Evolutionary conservation across 1,140 invertebrate genomes (phyloP).

Genomic region (Drosophila grimshawi): DNA sequence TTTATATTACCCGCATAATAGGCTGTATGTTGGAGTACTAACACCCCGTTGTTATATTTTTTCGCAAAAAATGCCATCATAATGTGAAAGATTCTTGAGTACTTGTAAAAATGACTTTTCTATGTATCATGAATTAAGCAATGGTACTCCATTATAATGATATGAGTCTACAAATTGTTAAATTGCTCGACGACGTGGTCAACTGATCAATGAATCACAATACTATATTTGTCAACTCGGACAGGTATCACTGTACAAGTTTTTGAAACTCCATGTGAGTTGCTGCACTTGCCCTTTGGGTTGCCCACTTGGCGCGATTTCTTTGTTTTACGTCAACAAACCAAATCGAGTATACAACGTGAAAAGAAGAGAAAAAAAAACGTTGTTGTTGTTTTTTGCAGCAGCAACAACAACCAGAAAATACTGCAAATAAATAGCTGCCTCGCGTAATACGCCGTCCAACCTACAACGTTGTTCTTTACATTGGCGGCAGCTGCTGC

Average conservation of each 20-base stretch:
- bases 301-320: constrained; percentile 26
- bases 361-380: constrained; percentile 39
- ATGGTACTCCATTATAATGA: too few relatives aligned
- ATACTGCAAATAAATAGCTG: constrained; percentile 38
- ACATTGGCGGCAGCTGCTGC: constrained; percentile 66
- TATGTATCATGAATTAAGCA: too few relatives aligned
- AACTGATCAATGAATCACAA: constrained; percentile 35
- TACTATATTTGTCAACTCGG: constrained; percentile 9
- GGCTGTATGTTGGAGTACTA: too few relatives aligned
- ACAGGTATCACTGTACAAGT: constrained; percentile 32
- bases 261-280: neutral
- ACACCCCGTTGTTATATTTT: too few relatives aligned
- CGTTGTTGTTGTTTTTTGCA: too few relatives aligned
- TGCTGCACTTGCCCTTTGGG: constrained; percentile 16
- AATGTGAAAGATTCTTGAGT: too few relatives aligned
- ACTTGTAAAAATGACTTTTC: too few relatives aligned
- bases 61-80: too few relatives aligned
- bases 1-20: too few relatives aligned
- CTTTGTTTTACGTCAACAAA: constrained; percentile 75
- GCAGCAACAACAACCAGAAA: constrained; percentile 1
- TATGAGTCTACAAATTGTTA: too few relatives aligned
- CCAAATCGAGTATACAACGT: constrained; percentile 71
- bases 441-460: constrained; percentile 59
- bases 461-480: constrained; percentile 73
- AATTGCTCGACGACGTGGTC: too few relatives aligned